A percentile compares a stretch with the other conserved stretches of the same genome.
Evolutionary conservation across 2,113 vertebrate genomes (phyloP).

Genomic region (Periophthalmus modestus): DNA sequence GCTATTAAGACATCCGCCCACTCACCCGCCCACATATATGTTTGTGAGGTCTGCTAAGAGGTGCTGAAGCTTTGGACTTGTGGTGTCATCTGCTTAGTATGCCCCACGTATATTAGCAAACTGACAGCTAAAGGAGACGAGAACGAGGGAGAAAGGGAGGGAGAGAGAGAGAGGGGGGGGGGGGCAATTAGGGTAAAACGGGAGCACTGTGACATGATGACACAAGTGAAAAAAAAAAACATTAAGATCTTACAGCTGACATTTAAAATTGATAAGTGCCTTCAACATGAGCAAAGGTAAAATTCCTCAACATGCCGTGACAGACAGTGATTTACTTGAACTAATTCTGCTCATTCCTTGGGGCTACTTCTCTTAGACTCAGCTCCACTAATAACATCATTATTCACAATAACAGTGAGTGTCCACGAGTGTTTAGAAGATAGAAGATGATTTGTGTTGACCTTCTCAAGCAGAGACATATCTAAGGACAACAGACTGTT

Average conservation of each 20-base stretch:
- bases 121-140: conserved; percentile 24
- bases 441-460: neutral
- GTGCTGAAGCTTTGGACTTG: conserved; percentile 30
- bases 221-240: neutral
- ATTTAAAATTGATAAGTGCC: neutral
- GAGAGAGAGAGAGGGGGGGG: neutral
- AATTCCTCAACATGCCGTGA: conserved; percentile 66
- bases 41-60: conserved; percentile 21
- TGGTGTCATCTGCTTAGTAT: conserved; percentile 66
- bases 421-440: neutral
- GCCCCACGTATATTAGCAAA: conserved; percentile 42
- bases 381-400: neutral
- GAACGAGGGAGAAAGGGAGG: neutral
- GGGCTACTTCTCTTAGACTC: neutral
- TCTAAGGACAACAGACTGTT: neutral
- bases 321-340: conserved; percentile 27
- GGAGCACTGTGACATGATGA: neutral
- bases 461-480: neutral
- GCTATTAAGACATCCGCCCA: conserved; percentile 46
- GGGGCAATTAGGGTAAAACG: conserved; percentile 7
- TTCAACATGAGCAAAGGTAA: neutral
- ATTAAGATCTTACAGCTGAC: conserved; percentile 12
- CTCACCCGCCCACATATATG: conserved; percentile 37
- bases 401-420: neutral
- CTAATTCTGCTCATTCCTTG: conserved; percentile 4